Evolutionary conservation across 2,888 invertebrate genomes (phyloP), one percentile per base, ranked within the genome.

Genomic region (Callimorpha dominula): DNA sequence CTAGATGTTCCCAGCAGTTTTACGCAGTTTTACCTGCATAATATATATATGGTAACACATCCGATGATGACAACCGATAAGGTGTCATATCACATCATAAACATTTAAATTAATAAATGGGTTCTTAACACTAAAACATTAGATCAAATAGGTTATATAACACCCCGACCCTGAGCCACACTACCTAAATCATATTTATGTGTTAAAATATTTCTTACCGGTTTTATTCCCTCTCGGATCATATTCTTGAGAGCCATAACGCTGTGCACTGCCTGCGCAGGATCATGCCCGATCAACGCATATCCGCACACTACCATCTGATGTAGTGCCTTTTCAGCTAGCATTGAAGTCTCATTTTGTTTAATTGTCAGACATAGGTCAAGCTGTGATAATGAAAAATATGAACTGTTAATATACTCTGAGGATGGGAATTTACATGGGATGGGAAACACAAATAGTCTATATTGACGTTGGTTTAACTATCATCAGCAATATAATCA

Each of bases 291-390:
- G 5, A 95, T 95, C 74, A 95, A 84, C 0, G 95, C 94, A 71
- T 95, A 95, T 0, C 95, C 95, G 73, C 95, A 95, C 1, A 95
- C 91, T 63, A 95, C 95, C 95, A 95, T 95, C 82, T 95, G 94
- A 70, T 95, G 95, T 0, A 95, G 84, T 4, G 95, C 93, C 77
- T 92, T 94, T 84, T 95, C 95, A 0, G 95, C 94, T n/a, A 95
- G 73, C 0, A 86, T 82, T 54, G 91, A 78, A 0, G 94, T 94
- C 57, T 87, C 87, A 66, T 93, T 94, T 72, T 93, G 91, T 50
- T 86, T 88, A n/a, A 83, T 79, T 14, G 73, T 43, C 2, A 95
- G 83, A 66, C 95, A 95, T 7, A 46, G 71, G 1, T 93, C 91
- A 17, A 92, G 82, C 94, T 95, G 72, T 65, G 42, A 14, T 20